Base-by-base conservation (phyloP, 2,888 invertebrate genomes). In the Plusia festucae region DNA sequence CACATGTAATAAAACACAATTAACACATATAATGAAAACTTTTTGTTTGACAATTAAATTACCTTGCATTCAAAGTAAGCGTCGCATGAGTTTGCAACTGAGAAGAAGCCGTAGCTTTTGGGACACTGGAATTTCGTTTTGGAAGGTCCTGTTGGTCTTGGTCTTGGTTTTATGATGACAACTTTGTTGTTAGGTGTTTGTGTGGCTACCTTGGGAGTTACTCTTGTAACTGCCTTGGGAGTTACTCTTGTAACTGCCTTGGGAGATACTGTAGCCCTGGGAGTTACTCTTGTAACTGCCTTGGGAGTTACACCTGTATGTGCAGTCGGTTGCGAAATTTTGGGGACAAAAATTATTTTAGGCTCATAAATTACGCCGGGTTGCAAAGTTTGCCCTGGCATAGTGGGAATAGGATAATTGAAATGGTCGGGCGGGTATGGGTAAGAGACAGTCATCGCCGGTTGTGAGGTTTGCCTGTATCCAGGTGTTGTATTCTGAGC, bases 11-110 rank as follows among this genome's bases (percentile, higher is more conserved):
- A 3, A 11, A 34, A 15, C 11, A 13, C 15, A n/a, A n/a, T 11
- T 13, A 2, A 13, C 11, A 13, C 13, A 11, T 11, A 0, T 11
- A 34, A 11, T 9, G 15, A 34, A 2, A 34, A 34, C 15, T 2
- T 2, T 34, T 11, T 34, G n/a, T 3, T 4, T 40, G 15, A 5
- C 3, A 40, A 13, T n/a, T 3, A 4, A 4, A 2, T 88, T 85
- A 91, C 95, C 76, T 90, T 88, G 86, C 97, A 97, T 86, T 96
- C 96, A 66, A 96, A 92, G 83, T 96, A 97, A 34, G 95, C 95
- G 82, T 97, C 97, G 83, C 97, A 97, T 78, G 97, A 96, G 24
- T 94, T 95, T 0, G 95, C 83, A 2, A 96, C 92, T 0, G 81
- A 95, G 91, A 85, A 89, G 66, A 85, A 90, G 2, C 77, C 86